A percentile compares a stretch with the other conserved stretches of the same genome.
These are phyloP conservation scores for Microctenopoma stevenorrisi DNA, from an alignment of 2,797 vertebrate genomes.

Conservation along the genomic window DNA sequence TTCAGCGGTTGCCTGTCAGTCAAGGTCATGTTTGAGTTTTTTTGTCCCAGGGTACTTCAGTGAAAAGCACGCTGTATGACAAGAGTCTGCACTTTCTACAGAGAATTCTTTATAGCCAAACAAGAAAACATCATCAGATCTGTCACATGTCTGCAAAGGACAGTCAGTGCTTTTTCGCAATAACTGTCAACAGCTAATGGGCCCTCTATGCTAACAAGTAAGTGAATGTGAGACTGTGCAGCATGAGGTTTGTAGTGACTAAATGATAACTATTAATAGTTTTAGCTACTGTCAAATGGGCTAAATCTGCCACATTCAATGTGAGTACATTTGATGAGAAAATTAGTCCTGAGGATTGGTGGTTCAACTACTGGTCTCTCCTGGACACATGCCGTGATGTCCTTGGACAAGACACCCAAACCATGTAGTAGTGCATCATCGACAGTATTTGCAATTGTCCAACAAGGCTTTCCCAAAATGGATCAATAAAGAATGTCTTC, in stretches of 20 bases:
- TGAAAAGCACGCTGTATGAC: slow-evolving; percentile 18
- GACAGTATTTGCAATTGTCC: not conserved
- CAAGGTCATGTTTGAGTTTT: slow-evolving; percentile 60
- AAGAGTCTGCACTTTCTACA: not conserved
- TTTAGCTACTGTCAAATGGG: slow-evolving; percentile 21
- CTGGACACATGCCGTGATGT: no score
- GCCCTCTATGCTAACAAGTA: not conserved
- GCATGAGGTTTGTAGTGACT: not conserved
- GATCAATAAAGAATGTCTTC: no score
- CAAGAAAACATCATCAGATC: slow-evolving; percentile 39
- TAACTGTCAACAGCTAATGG: slow-evolving; percentile 12
- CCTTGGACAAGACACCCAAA: no score
- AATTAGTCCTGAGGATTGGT: no score
- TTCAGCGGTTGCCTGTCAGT: slow-evolving; percentile 62
- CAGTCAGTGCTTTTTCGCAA: not conserved
- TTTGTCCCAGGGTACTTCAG: slow-evolving; percentile 30
- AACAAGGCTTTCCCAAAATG: no score
- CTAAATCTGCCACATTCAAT: slow-evolving; percentile 10
- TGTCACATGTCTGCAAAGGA: slow-evolving; percentile 28
- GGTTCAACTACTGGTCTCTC: no score
- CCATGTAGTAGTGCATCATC: no score
- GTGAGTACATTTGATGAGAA: not conserved
- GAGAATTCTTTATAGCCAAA: slow-evolving; percentile 15
- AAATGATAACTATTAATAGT: slow-evolving; percentile 11
- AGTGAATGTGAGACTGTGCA: not conserved